Evolutionary conservation across 2,888 invertebrate species (phyloP), one percentile per base, ranked within the genome.

Genomic region (Agrotis segetum): DNA sequence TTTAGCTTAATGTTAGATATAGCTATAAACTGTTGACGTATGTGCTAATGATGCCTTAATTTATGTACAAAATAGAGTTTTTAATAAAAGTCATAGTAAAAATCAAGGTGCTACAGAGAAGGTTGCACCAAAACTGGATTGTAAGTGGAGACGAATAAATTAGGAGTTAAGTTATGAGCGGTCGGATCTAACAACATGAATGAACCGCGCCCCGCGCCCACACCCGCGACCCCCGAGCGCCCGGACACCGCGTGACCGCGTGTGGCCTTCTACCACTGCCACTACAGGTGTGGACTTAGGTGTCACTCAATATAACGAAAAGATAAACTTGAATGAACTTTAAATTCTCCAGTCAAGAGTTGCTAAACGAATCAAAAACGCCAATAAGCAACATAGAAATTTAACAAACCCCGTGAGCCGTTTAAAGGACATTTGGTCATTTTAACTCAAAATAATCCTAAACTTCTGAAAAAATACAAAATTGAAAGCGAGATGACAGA

Each of bases 131-230:
- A 91, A 93, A 93, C 92, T 92, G 93, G 93, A 92, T 92, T 90
- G 77, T 83, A 88, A 89, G 87, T 88, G 90, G 89, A 91, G 88
- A 93, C 89, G 94, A 94, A 96, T 96, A 96, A 96, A 96, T 96
- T 96, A 95, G 91, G 91, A 93, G 96, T 93, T 95, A 96, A 96
- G 92, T 96, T 96, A 96, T 96, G 96, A 96, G 94, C 94, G 94
- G 95, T 86, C 92, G 91, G 92, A 91, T 95, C 96, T 95, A 96
- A 95, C 95, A 94, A 96, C 96, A 96, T 96, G 96, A 96, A 96
- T 96, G 96, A 96, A 93, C 93, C 89, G 81, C 91, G 71, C 85
- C 89, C 89, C 91, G 85, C 90, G 75, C 89, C 83, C 90, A 79
- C 89, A 67, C 84, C 85, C 83, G 52, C 80, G 52, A 85, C 83